Conservation (phyloP, 2,113 vertebrate genomes). For the Lynx canadensis region DNA sequence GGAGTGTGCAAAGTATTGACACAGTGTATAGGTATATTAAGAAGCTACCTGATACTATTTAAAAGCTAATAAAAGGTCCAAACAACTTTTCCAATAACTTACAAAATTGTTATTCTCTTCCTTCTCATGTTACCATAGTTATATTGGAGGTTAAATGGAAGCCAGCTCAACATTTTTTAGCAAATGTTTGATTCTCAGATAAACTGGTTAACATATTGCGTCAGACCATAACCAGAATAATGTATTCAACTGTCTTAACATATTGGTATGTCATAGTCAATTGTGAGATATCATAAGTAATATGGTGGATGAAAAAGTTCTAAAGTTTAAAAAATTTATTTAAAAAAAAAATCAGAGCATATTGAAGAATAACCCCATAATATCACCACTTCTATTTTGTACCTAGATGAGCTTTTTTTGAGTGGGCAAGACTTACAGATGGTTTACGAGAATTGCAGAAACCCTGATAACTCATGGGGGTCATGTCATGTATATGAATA, state of each 20-base stretch:
- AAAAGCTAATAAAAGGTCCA: not conserved
- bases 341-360: conserved; percentile 23
- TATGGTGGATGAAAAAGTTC: not conserved
- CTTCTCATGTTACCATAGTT: not conserved
- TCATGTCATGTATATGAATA: not conserved
- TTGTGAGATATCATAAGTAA: not conserved
- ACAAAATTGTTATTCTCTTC: not conserved
- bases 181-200: conserved; percentile 13
- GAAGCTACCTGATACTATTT: not conserved
- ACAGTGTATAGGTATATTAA: not conserved
- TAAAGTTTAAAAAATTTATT: conserved; percentile 9
- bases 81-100: not conserved
- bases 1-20: not conserved
- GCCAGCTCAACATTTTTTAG: not conserved
- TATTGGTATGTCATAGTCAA: not conserved
- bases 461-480: not conserved
- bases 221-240: not conserved
- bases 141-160: not conserved
- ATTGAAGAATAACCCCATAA: not conserved
- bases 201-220: not conserved
- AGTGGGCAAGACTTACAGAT: not conserved
- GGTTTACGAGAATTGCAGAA: not conserved
- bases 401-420: not conserved
- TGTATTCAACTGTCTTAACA: not conserved
- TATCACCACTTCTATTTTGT: not conserved